A percentile compares a stretch with the other conserved stretches of the same genome.
phyloP scores from a whole-genome alignment of 2,797 vertebrate species.

The Borostomias antarcticus region DNA sequence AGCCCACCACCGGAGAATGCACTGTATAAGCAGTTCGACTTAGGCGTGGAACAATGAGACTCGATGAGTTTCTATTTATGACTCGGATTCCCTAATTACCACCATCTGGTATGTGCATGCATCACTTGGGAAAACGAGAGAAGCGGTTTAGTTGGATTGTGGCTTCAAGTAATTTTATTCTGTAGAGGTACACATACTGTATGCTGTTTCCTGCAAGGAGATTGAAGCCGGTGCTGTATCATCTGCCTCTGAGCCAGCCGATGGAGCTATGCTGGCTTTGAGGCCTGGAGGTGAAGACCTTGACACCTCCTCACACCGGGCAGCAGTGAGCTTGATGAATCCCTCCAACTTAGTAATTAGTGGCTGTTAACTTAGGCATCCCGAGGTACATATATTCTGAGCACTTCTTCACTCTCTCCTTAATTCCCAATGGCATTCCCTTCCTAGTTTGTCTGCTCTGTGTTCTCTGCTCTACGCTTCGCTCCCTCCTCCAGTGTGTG shows the following conservation, averaged over 20 bases:
- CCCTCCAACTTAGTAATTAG: neutral
- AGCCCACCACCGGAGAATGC: no score
- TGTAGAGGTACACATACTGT: neutral
- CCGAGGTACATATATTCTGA: neutral
- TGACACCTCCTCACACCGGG: constrained; percentile 5
- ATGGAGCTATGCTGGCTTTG: no score
- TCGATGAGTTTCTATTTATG: constrained; percentile 41
- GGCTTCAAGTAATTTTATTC: constrained; percentile 36
- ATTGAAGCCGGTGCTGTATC: no score
- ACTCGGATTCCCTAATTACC: constrained; percentile 55
- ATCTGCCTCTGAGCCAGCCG: no score
- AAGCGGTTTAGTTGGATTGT: constrained; percentile 31
- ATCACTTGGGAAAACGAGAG: constrained; percentile 22
- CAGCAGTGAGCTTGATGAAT: neutral
- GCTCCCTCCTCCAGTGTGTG: neutral
- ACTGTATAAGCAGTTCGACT: no score
- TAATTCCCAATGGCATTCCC: neutral
- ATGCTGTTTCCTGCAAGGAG: neutral
- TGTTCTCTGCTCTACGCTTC: no score
- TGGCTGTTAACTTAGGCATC: neutral
- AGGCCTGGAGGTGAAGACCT: neutral
- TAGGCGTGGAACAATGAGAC: constrained; percentile 43
- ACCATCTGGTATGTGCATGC: constrained; percentile 52
- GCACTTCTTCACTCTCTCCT: neutral
- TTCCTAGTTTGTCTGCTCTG: neutral